phyloP scores from a whole-genome alignment of 1,140 invertebrate species.

The Aleiodes sp. region DNA sequence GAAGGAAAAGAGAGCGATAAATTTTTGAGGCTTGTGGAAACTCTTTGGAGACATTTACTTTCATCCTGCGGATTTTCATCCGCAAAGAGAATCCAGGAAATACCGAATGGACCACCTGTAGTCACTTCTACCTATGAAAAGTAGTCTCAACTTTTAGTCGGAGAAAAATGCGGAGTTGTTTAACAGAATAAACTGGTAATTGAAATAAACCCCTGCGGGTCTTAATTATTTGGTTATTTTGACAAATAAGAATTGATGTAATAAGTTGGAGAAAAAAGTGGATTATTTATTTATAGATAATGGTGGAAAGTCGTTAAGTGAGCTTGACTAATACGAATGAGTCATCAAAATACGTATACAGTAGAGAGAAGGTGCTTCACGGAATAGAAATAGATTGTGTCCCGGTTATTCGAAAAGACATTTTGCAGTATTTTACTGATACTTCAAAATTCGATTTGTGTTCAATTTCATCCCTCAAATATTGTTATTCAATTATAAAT shows the following conservation, averaged over 20 bases:
- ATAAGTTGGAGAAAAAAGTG: neutral
- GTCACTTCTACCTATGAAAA: neutral
- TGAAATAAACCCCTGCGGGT: too few species aligned
- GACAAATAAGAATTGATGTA: neutral
- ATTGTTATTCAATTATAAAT: conserved; percentile 21
- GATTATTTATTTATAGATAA: conserved; percentile 46
- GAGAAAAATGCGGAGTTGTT: too few species aligned
- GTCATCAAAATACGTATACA: conserved; percentile 43
- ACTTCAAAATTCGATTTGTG: neutral
- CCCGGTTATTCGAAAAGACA: conserved; percentile 29
- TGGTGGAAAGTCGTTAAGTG: conserved; percentile 38
- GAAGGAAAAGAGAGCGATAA: too few species aligned
- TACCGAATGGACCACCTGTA: conserved; percentile 7
- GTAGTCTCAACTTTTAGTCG: neutral
- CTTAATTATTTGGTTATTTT: neutral
- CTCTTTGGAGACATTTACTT: too few species aligned
- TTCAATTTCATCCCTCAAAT: conserved; percentile 12
- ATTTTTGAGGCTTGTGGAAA: neutral
- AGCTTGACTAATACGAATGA: conserved; percentile 52
- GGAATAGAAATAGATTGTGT: conserved; percentile 55
- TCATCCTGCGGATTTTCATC: conserved; percentile 32
- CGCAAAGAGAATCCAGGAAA: conserved; percentile 5
- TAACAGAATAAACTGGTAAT: too few species aligned
- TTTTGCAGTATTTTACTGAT: neutral
- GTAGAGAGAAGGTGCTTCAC: conserved; percentile 40